These are phyloP conservation scores for Rhagium mordax DNA, from an alignment of 2,888 invertebrate species.

Conservation along the genomic window DNA sequence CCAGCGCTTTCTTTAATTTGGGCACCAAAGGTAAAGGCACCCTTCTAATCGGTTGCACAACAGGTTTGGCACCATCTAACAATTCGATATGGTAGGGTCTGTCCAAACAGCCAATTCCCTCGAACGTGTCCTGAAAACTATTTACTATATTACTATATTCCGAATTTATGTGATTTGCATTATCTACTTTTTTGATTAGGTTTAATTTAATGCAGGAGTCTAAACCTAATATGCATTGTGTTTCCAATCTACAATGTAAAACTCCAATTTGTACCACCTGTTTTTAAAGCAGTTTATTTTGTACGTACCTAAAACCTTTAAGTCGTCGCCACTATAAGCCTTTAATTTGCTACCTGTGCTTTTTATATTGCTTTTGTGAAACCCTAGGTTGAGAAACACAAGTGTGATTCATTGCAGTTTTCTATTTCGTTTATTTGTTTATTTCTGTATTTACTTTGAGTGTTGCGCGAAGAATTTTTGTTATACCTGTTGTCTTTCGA, in stretches of 20 bases:
- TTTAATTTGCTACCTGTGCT: constrained; percentile 30
- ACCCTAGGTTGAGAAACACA: not conserved
- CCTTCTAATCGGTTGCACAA: constrained; percentile 1
- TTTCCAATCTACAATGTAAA: constrained; percentile 37
- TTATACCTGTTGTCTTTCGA: not conserved
- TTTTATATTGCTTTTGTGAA: not conserved
- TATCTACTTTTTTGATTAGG: constrained; percentile 33
- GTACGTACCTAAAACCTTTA: constrained; percentile 39
- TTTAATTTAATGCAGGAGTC: constrained; percentile 20
- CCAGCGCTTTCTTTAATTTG: constrained; percentile 43
- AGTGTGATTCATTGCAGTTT: no score
- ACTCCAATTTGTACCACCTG: constrained; percentile 29
- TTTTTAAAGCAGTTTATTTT: constrained; percentile 34
- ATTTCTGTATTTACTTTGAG: not conserved
- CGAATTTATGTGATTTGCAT: not conserved
- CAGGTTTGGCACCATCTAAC: constrained; percentile 41
- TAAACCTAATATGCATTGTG: constrained; percentile 24
- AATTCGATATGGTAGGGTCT: constrained; percentile 50
- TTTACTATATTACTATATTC: not conserved
- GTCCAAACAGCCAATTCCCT: constrained; percentile 46
- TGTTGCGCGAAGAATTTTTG: not conserved
- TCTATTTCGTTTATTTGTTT: not conserved
- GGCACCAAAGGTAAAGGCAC: not conserved
- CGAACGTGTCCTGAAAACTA: constrained; percentile 36
- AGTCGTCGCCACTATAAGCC: constrained; percentile 34